Conservation (phyloP, 2,113 vertebrate species). For the Hoplias malabaricus region DNA sequence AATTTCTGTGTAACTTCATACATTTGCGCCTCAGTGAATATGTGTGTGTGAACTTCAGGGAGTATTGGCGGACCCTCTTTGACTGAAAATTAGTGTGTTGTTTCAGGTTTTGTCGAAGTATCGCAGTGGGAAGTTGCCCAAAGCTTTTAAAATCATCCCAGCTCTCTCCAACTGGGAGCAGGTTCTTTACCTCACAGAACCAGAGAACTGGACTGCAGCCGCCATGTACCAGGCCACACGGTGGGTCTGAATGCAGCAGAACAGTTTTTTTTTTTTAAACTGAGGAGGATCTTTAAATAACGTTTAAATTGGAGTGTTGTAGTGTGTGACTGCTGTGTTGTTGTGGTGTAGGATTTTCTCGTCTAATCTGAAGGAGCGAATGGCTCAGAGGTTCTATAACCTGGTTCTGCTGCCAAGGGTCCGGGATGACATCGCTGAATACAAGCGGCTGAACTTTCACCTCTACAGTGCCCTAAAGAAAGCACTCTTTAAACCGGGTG, state of each 20-base stretch:
- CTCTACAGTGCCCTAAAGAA: constrained; percentile 95
- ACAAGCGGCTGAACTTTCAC: constrained; percentile 94
- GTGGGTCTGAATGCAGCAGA: constrained; percentile 62
- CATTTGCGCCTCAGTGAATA: no score
- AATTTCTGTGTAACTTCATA: no score
- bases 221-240: constrained; percentile 97
- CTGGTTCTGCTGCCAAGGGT: constrained; percentile 89
- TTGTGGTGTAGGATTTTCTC: constrained; percentile 85
- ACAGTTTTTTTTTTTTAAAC: no score
- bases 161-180: constrained; percentile 97
- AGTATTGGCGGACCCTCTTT: no score
- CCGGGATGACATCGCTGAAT: constrained; percentile 91
- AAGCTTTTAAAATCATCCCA: constrained; percentile 96
- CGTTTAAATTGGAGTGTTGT: no score
- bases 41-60: background rate
- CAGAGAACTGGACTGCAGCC: constrained; percentile 91
- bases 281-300: no score
- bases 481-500: constrained; percentile 94
- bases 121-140: constrained; percentile 94
- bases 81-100: background rate
- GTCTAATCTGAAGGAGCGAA: constrained; percentile 92
- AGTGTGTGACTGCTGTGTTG: background rate
- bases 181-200: constrained; percentile 93
- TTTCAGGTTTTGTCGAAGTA: constrained; percentile 89
- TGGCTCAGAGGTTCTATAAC: constrained; percentile 97